A percentile compares a stretch with the other conserved stretches of the same genome.
Conservation (phyloP, 2,113 vertebrate genomes). For the Alligator sinensis region DNA sequence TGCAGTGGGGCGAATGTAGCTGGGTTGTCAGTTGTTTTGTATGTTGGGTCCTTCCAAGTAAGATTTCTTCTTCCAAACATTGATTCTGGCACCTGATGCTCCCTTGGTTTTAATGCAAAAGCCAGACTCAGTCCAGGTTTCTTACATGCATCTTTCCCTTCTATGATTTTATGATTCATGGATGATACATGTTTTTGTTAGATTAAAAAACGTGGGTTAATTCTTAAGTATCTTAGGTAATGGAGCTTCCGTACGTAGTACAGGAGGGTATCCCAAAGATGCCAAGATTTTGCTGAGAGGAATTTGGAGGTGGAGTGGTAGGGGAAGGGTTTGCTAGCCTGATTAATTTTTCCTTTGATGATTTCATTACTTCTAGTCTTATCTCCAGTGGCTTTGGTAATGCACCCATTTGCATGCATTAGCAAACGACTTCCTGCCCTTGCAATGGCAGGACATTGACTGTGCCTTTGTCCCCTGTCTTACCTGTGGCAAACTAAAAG, state of each 20-base stretch:
- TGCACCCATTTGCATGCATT: not conserved
- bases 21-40: not conserved
- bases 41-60: not conserved
- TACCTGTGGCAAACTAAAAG: too few species aligned
- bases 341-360: not conserved
- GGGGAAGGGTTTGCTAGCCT: not conserved
- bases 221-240: not conserved
- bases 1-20: not conserved
- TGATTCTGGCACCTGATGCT: not conserved
- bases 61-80: not conserved
- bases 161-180: not conserved
- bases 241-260: not conserved
- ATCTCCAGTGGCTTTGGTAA: not conserved
- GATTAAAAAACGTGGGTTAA: too few species aligned
- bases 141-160: rapidly evolving
- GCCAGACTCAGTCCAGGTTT: not conserved
- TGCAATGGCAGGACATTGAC: too few species aligned
- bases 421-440: too few species aligned
- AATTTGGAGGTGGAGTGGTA: not conserved
- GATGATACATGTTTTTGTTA: not conserved
- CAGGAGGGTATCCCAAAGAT: not conserved
- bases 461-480: too few species aligned
- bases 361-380: not conserved
- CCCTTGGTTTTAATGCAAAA: not conserved
- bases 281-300: not conserved